Conservation (phyloP, 1,140 invertebrate species). For the Rhopalosiphum padi region DNA sequence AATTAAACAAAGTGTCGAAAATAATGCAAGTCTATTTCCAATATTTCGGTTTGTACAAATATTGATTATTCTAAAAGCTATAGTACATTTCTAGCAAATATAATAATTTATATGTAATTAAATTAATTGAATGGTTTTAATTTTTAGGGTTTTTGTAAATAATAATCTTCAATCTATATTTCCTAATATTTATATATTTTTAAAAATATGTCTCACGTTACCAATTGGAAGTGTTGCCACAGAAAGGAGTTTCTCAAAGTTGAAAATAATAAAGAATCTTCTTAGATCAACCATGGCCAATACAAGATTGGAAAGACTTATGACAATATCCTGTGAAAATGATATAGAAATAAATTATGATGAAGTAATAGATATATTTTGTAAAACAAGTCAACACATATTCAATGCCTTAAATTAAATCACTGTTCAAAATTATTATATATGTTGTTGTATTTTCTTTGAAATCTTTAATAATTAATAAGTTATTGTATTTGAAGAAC, state of each 20-base stretch:
- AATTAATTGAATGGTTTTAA: neutral
- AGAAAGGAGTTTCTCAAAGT: neutral
- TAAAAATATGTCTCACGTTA: neutral
- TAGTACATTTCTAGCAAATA: neutral
- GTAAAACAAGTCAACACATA: neutral
- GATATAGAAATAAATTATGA: constrained; percentile 14
- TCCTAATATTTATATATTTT: neutral
- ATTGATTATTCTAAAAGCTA: neutral
- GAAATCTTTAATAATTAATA: no score
- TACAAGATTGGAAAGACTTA: neutral
- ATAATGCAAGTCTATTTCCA: neutral
- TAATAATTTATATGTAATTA: neutral
- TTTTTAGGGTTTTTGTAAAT: neutral
- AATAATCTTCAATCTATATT: neutral
- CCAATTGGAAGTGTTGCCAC: neutral
- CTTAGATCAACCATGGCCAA: neutral
- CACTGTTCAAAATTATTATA: no score
- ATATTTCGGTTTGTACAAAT: neutral
- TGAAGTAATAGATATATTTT: neutral
- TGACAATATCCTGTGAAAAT: neutral
- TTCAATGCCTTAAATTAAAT: neutral
- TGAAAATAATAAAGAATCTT: neutral
- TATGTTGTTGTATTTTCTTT: no score
- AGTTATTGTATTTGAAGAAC: no score
- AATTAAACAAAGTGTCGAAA: neutral